Conservation (phyloP, 2,113 vertebrate species). For the Morone chrysops region DNA sequence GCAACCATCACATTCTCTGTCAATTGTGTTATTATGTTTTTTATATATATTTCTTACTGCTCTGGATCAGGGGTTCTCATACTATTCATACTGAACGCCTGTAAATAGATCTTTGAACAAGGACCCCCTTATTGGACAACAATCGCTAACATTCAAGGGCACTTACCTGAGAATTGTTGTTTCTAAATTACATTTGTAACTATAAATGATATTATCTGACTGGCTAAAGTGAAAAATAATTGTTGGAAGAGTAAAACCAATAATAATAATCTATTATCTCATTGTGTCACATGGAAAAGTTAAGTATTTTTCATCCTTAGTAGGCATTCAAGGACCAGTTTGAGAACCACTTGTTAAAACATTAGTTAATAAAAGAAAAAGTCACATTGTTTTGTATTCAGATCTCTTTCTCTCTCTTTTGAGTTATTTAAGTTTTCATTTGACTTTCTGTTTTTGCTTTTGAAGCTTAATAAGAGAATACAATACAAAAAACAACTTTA, state of each 20-base stretch:
- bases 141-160: constrained; percentile 20
- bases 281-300: constrained; percentile 3
- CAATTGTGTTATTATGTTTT: constrained; percentile 42
- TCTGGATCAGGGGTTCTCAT: constrained; percentile 35
- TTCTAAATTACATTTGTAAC: constrained; percentile 42
- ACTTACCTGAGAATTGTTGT: background rate
- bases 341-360: constrained; percentile 21
- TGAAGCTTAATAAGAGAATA: constrained; percentile 47
- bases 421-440: constrained; percentile 24
- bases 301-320: constrained; percentile 7
- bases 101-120: constrained; percentile 31
- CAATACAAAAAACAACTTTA: constrained; percentile 50
- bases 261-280: constrained; percentile 9
- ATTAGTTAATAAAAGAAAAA: constrained; percentile 14
- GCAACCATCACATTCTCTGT: constrained; percentile 44
- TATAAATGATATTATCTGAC: background rate
- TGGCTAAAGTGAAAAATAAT: constrained; percentile 37
- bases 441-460: constrained; percentile 49
- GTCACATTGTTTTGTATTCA: constrained; percentile 36
- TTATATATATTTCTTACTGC: constrained; percentile 35
- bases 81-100: constrained; percentile 12
- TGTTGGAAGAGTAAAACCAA: background rate
- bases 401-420: constrained; percentile 1
- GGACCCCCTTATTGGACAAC: constrained; percentile 27
- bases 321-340: constrained; percentile 7